Conservation (phyloP, 2,888 invertebrate species). For the Marronus borbonicus region DNA sequence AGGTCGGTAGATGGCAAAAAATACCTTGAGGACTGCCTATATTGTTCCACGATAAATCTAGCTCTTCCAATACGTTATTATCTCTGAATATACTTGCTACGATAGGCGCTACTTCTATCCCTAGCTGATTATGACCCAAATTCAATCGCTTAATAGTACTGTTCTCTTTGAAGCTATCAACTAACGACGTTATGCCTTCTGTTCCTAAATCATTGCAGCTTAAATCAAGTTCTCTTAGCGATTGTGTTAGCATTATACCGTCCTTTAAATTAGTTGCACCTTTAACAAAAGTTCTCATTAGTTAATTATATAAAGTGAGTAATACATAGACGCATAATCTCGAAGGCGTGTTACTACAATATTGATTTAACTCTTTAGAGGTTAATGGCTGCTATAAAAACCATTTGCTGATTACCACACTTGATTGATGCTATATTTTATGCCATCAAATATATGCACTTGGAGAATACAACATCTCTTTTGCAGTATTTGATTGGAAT, state of each 20-base stretch:
- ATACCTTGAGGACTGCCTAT: conserved; percentile 68
- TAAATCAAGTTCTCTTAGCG: conserved; percentile 67
- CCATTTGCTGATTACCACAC: no score
- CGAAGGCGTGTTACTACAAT: no score
- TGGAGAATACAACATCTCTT: no score
- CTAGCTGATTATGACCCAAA: conserved; percentile 72
- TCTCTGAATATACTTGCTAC: conserved; percentile 68
- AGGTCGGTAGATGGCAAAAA: not conserved
- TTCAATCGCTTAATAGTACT: conserved; percentile 67
- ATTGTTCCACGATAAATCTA: conserved; percentile 74
- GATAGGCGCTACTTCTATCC: conserved; percentile 66
- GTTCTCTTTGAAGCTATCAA: conserved; percentile 65
- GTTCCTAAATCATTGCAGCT: conserved; percentile 70
- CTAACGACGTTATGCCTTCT: conserved; percentile 67
- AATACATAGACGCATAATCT: no score
- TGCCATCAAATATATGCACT: no score
- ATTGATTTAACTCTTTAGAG: no score
- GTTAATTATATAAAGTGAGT: no score
- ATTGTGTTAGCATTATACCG: conserved; percentile 64
- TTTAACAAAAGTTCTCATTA: conserved; percentile 50
- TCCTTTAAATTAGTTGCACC: conserved; percentile 67
- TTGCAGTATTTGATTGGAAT: no score
- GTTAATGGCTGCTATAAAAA: no score
- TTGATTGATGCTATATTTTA: no score
- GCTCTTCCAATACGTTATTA: conserved; percentile 68